Percentiles rank a stretch among this genome's conserved stretches.
Evolutionary conservation across 2,888 invertebrate species (phyloP).

Genomic region (Dusona sp.): DNA sequence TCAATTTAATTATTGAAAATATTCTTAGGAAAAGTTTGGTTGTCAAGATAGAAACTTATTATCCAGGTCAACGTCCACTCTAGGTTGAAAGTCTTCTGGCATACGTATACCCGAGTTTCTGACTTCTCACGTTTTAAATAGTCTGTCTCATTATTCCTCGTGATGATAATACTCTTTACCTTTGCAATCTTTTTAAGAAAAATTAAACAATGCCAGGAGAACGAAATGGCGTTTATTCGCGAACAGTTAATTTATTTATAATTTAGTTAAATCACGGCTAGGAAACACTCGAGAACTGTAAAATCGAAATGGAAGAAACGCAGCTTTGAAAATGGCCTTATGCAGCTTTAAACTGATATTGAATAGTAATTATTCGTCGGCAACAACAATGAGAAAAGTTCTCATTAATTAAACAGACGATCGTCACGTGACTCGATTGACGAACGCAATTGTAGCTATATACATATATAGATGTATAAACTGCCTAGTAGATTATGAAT

Average conservation of each 20-base stretch:
- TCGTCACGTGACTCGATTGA: slow-evolving; percentile 73
- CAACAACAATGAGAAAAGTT: slow-evolving; percentile 45
- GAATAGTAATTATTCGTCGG: slow-evolving; percentile 56
- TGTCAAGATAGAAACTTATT: slow-evolving; percentile 41
- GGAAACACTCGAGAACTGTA: neutral
- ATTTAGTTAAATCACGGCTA: neutral
- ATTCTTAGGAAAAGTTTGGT: slow-evolving; percentile 31
- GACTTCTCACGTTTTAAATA: neutral
- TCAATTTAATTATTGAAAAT: slow-evolving; percentile 15
- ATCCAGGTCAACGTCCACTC: slow-evolving; percentile 48
- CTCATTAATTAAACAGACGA: slow-evolving; percentile 78
- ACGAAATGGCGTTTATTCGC: neutral
- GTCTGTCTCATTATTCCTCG: neutral
- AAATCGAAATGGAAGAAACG: slow-evolving; percentile 4
- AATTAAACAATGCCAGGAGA: neutral
- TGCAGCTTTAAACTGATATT: slow-evolving; percentile 25
- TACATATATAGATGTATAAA: slow-evolving; percentile 11
- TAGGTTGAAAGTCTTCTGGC: slow-evolving; percentile 11
- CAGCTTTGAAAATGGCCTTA: neutral
- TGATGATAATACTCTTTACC: neutral
- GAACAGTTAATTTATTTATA: slow-evolving; percentile 18
- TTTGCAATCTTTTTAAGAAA: neutral
- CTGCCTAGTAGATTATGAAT: slow-evolving; percentile 76
- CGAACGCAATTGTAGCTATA: slow-evolving; percentile 63
- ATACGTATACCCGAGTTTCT: slow-evolving; percentile 1